phyloP scores from a whole-genome alignment of 2,113 vertebrate species.

The Rhinogobius similis region DNA sequence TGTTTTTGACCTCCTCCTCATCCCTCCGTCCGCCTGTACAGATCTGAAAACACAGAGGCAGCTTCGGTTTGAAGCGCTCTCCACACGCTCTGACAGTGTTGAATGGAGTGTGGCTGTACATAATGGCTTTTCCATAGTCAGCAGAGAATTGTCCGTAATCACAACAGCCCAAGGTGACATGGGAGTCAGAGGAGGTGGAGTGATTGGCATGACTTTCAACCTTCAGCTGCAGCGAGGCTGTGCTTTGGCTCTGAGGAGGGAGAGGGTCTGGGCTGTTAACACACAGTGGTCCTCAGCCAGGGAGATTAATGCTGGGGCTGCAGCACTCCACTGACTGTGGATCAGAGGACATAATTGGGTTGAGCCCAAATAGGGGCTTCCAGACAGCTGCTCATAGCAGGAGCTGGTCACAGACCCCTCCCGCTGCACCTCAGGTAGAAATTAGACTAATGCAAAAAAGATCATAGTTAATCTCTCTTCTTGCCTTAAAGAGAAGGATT shows the following conservation, averaged over 20 bases:
- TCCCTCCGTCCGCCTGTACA: constrained; percentile 9
- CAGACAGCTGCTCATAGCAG: constrained; percentile 81
- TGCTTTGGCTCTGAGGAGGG: constrained; percentile 46
- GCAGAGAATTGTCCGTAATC: constrained; percentile 41
- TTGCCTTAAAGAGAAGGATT: not conserved
- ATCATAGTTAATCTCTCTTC: constrained; percentile 36
- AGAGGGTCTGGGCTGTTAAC: constrained; percentile 71
- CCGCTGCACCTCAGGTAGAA: constrained; percentile 61
- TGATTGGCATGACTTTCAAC: constrained; percentile 75
- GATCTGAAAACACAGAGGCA: constrained; percentile 40
- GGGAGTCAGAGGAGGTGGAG: constrained; percentile 65
- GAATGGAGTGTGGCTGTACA: constrained; percentile 29
- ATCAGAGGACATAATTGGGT: constrained; percentile 81
- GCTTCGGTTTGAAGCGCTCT: constrained; percentile 45
- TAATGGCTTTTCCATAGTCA: constrained; percentile 35
- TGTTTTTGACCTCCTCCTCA: constrained; percentile 40
- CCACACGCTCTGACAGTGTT: constrained; percentile 22
- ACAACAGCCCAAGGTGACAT: constrained; percentile 43
- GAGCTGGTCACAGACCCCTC: constrained; percentile 76
- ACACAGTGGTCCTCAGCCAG: constrained; percentile 73
- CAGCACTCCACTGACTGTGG: constrained; percentile 73
- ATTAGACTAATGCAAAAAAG: constrained; percentile 35
- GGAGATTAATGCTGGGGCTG: constrained; percentile 82
- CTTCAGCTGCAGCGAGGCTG: constrained; percentile 58
- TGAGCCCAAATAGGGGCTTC: constrained; percentile 75